phyloP scores from a whole-genome alignment of 1,140 invertebrate species.

The Battus philenor region DNA sequence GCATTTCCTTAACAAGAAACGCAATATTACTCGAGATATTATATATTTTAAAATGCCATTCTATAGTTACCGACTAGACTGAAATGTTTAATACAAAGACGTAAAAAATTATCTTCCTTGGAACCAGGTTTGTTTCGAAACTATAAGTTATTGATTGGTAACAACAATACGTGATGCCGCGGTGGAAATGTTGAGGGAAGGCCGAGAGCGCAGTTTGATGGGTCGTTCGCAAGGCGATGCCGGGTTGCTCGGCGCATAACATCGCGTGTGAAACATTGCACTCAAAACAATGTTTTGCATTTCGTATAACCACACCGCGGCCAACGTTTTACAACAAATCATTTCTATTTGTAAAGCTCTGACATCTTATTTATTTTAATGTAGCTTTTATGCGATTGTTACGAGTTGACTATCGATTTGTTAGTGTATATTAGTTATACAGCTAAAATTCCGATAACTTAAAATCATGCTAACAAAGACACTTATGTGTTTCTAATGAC shows the following conservation, averaged over 20 bases:
- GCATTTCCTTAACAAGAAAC: too few species aligned
- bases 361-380: slow-evolving; percentile 7
- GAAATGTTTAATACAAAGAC: too few species aligned
- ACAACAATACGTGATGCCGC: too few species aligned
- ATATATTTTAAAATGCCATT: too few species aligned
- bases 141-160: too few species aligned
- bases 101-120: too few species aligned
- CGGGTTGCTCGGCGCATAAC: slow-evolving; percentile 25
- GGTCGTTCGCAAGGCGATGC: slow-evolving; percentile 41
- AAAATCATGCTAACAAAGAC: not conserved
- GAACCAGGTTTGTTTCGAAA: too few species aligned
- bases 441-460: not conserved
- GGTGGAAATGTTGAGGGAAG: slow-evolving; percentile 28
- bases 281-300: slow-evolving; percentile 33
- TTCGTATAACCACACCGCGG: slow-evolving; percentile 31
- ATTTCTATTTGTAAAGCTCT: slow-evolving; percentile 17
- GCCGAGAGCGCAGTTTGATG: slow-evolving; percentile 23
- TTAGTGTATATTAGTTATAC: not conserved
- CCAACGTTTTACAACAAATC: slow-evolving; percentile 17
- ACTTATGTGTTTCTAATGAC: not conserved
- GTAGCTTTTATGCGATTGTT: not conserved
- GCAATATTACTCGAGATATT: too few species aligned
- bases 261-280: slow-evolving; percentile 27
- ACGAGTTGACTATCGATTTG: not conserved
- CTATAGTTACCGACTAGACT: too few species aligned